phyloP scores from a whole-genome alignment of 2,888 invertebrate species.

The Folsomia candida region DNA sequence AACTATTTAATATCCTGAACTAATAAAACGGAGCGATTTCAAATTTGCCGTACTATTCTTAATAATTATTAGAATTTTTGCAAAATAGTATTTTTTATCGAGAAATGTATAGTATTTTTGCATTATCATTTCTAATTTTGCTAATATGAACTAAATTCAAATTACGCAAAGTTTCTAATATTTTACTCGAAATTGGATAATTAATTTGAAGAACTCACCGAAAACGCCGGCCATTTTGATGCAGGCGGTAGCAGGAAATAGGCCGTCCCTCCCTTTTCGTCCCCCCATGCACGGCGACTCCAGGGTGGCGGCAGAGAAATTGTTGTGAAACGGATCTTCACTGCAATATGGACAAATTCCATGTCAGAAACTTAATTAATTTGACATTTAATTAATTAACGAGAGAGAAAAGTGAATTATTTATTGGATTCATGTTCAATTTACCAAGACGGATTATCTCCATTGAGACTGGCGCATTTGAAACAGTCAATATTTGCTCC shows the following conservation, averaged over 20 bases:
- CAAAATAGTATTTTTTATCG: too few species aligned
- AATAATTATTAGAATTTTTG: too few species aligned
- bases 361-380: background rate
- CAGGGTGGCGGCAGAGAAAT: slow-evolving; percentile 76
- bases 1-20: too few species aligned
- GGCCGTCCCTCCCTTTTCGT: slow-evolving; percentile 83
- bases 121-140: too few species aligned
- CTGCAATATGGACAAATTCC: slow-evolving; percentile 12
- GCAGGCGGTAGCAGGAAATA: slow-evolving; percentile 95
- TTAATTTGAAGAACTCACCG: too few species aligned
- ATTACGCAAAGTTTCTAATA: too few species aligned
- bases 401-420: too few species aligned
- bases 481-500: slow-evolving; percentile 82
- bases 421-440: slow-evolving; percentile 36
- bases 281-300: slow-evolving; percentile 93
- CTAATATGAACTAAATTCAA: too few species aligned
- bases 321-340: slow-evolving; percentile 95
- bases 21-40: too few species aligned
- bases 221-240: slow-evolving; percentile 90
- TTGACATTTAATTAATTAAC: background rate
- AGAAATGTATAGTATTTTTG: too few species aligned
- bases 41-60: too few species aligned
- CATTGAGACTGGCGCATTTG: slow-evolving; percentile 74
- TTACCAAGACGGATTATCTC: slow-evolving; percentile 58
- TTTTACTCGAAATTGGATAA: too few species aligned